A percentile compares a stretch with the other conserved stretches of the same genome.
Conservation (phyloP, 2,888 invertebrate genomes). For the Archips crataeganus region DNA sequence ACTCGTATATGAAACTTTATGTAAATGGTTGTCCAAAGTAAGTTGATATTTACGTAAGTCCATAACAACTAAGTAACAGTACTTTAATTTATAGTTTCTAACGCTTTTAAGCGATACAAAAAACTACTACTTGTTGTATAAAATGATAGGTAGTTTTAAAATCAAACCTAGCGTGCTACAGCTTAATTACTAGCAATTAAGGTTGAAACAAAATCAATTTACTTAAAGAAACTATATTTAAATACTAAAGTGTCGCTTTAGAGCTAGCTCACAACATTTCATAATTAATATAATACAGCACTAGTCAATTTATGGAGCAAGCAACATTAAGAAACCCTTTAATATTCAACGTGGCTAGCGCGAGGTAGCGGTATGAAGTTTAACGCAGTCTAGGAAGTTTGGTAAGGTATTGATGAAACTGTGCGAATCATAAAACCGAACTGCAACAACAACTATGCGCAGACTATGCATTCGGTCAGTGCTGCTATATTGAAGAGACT, state of each 20-base stretch:
- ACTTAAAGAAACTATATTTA: constrained; percentile 32
- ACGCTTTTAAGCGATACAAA: neutral
- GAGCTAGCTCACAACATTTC: constrained; percentile 19
- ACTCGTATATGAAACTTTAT: too few relatives aligned
- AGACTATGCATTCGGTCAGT: constrained; percentile 6
- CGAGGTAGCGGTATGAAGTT: constrained; percentile 33
- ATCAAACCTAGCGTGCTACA: neutral
- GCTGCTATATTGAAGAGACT: neutral
- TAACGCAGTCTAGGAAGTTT: constrained; percentile 45
- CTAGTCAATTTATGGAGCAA: constrained; percentile 25
- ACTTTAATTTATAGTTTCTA: too few relatives aligned
- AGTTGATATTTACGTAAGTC: too few relatives aligned
- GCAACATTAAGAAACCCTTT: constrained; percentile 38
- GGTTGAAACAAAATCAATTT: constrained; percentile 15
- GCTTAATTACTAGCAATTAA: neutral
- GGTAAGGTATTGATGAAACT: constrained; percentile 47
- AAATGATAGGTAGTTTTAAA: neutral
- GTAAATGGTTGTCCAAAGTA: too few relatives aligned
- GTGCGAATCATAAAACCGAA: constrained; percentile 39
- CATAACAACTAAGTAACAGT: too few relatives aligned
- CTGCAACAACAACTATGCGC: constrained; percentile 29
- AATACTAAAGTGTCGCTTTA: constrained; percentile 1
- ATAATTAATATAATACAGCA: constrained; percentile 28
- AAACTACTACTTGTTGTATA: too few relatives aligned
- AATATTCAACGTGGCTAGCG: constrained; percentile 34